These are phyloP conservation scores for Siniperca chuatsi DNA, from an alignment of 2,113 vertebrate species.

Conservation along the genomic window DNA sequence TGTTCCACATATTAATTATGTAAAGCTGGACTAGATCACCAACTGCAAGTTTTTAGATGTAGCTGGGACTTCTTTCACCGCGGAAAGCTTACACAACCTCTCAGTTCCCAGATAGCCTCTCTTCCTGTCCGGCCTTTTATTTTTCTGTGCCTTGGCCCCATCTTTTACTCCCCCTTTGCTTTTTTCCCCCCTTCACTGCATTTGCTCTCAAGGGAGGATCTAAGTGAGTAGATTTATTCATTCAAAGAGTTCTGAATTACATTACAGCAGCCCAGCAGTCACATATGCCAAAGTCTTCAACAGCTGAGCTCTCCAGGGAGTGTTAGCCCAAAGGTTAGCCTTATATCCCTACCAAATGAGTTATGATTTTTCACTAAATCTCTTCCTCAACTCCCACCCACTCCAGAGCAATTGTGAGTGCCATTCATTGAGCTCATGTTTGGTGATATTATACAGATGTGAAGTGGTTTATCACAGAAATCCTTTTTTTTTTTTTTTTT, in stretches of 20 bases:
- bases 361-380: constrained; percentile 76
- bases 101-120: constrained; percentile 46
- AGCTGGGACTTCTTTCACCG: constrained; percentile 43
- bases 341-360: constrained; percentile 79
- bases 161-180: constrained; percentile 58
- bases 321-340: constrained; percentile 76
- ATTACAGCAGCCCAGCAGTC: constrained; percentile 75
- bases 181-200: constrained; percentile 54
- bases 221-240: constrained; percentile 83
- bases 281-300: constrained; percentile 80
- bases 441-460: constrained; percentile 64
- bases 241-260: constrained; percentile 81
- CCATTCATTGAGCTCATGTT: constrained; percentile 48
- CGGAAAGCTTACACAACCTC: constrained; percentile 53
- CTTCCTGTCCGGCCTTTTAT: constrained; percentile 52
- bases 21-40: constrained; percentile 63
- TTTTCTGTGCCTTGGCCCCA: constrained; percentile 51
- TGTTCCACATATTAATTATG: constrained; percentile 46
- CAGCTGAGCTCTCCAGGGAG: constrained; percentile 63
- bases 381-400: constrained; percentile 63
- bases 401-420: constrained; percentile 51
- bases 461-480: constrained; percentile 45
- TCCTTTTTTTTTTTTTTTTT: background rate
- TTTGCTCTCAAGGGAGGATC: constrained; percentile 71
- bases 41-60: constrained; percentile 60